Evolutionary conservation across 1,140 invertebrate species (phyloP).

Genomic region (Drosophila tropicalis): DNA sequence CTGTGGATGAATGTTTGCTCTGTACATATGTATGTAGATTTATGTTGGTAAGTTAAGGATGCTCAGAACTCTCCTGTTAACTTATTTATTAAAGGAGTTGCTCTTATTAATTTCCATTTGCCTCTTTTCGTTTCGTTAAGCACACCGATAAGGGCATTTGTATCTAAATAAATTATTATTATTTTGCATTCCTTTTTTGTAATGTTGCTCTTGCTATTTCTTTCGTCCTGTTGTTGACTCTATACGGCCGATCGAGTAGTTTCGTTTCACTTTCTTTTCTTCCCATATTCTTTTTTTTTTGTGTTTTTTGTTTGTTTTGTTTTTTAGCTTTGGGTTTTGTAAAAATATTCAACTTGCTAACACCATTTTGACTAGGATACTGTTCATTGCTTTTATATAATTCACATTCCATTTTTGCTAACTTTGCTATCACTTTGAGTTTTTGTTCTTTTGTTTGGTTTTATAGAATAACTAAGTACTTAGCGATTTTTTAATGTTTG

Average conservation of each 20-base stretch:
- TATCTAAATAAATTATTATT: conserved; percentile 42
- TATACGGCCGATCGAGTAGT: conserved; percentile 56
- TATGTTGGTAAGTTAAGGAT: conserved; percentile 15
- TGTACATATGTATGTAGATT: conserved; percentile 42
- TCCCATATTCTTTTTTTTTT: conserved; percentile 22
- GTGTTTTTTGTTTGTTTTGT: conserved; percentile 4
- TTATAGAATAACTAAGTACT: conserved; percentile 54
- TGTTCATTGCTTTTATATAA: conserved; percentile 83
- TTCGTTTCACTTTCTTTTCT: conserved; percentile 29
- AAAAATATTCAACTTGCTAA: conserved; percentile 71
- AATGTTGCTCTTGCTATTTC: conserved; percentile 1
- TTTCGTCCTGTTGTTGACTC: conserved; percentile 27
- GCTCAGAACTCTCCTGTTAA: conserved; percentile 25
- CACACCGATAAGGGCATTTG: conserved; percentile 23
- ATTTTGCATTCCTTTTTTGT: conserved; percentile 9
- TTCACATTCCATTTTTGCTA: conserved; percentile 82
- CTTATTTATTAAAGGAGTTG: not conserved
- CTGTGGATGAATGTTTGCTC: conserved; percentile 68
- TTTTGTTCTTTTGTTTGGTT: conserved; percentile 37
- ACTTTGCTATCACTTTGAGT: conserved; percentile 82
- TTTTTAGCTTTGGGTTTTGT: conserved; percentile 31
- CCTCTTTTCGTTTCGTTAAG: not conserved
- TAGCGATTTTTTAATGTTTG: conserved; percentile 41
- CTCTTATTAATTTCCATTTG: not conserved
- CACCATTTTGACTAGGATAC: conserved; percentile 77